Conservation (phyloP, 2,113 vertebrate genomes). For the Penelope pileata region DNA sequence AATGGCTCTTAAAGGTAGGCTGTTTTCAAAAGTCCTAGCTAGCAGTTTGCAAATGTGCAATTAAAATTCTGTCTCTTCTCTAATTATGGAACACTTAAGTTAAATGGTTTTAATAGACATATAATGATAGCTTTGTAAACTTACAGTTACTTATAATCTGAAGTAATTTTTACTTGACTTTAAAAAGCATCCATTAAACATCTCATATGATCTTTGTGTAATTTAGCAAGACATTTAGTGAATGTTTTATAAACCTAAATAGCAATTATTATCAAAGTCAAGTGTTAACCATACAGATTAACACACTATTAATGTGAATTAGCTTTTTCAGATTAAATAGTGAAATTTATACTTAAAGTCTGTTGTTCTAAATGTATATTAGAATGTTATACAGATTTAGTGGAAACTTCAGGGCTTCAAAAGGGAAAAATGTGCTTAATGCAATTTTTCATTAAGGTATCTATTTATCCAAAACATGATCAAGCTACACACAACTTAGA, state of each 20-base stretch:
- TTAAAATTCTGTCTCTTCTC: constrained; percentile 77
- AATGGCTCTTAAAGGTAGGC: constrained; percentile 13
- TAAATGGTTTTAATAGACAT: constrained; percentile 80
- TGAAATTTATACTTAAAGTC: constrained; percentile 19
- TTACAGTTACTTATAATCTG: constrained; percentile 75
- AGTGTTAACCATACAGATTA: constrained; percentile 66
- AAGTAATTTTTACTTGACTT: constrained; percentile 74
- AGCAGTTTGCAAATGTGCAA: constrained; percentile 77
- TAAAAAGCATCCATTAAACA: constrained; percentile 73
- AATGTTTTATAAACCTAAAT: constrained; percentile 72
- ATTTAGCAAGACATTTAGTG: constrained; percentile 75
- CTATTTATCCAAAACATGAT: background rate
- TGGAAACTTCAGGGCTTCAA: background rate
- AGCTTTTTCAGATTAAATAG: constrained; percentile 55
- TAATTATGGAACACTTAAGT: constrained; percentile 78
- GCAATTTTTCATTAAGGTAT: background rate
- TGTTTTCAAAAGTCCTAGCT: constrained; percentile 58
- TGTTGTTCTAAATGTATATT: background rate
- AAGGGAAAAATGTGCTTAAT: background rate
- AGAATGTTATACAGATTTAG: background rate
- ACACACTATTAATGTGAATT: constrained; percentile 50
- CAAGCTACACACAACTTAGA: background rate
- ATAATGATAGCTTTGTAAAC: constrained; percentile 78
- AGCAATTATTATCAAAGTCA: constrained; percentile 74
- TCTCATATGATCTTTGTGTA: constrained; percentile 76